A percentile compares a stretch with the other conserved stretches of the same genome.
These are phyloP conservation scores for Drepanosiphum platanoidis DNA, from an alignment of 2,888 invertebrate species.

Conservation along the genomic window DNA sequence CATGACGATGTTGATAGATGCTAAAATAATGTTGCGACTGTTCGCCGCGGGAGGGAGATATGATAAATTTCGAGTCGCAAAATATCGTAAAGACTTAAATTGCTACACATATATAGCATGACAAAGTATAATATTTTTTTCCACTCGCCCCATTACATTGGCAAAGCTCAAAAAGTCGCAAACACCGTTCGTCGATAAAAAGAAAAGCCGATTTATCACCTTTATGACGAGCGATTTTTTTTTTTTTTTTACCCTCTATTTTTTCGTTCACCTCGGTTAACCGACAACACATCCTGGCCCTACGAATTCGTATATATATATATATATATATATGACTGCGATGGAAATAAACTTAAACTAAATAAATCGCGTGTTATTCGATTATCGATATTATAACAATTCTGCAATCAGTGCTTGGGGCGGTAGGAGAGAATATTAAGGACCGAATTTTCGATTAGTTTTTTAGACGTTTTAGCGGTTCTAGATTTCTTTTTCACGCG, in stretches of 20 bases:
- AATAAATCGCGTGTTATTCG: not conserved
- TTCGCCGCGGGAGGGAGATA: slow-evolving; percentile 17
- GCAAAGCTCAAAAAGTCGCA: slow-evolving; percentile 56
- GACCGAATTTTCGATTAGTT: too few species aligned
- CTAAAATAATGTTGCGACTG: slow-evolving; percentile 21
- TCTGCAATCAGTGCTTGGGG: too few species aligned
- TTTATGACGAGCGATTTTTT: slow-evolving; percentile 56
- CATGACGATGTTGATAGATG: slow-evolving; percentile 20
- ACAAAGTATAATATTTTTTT: slow-evolving; percentile 42
- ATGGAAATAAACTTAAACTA: slow-evolving; percentile 25
- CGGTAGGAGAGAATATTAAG: too few species aligned
- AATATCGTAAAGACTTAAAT: slow-evolving; percentile 41
- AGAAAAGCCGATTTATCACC: slow-evolving; percentile 49
- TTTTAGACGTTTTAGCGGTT: too few species aligned
- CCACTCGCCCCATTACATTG: slow-evolving; percentile 32
- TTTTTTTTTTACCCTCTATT: not conserved
- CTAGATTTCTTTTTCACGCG: too few species aligned
- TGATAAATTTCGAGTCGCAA: slow-evolving; percentile 32
- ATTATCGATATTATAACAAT: too few species aligned
- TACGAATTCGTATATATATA: slow-evolving; percentile 1
- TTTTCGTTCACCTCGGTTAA: slow-evolving; percentile 11
- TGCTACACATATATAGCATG: slow-evolving; percentile 29
- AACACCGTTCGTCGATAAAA: slow-evolving; percentile 53
- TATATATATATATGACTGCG: not conserved
- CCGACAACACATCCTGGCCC: slow-evolving; percentile 4